Evolutionary conservation across 2,888 invertebrate genomes (phyloP), one percentile per base, ranked within the genome.

Genomic region (Mesorhabditis belari): DNA sequence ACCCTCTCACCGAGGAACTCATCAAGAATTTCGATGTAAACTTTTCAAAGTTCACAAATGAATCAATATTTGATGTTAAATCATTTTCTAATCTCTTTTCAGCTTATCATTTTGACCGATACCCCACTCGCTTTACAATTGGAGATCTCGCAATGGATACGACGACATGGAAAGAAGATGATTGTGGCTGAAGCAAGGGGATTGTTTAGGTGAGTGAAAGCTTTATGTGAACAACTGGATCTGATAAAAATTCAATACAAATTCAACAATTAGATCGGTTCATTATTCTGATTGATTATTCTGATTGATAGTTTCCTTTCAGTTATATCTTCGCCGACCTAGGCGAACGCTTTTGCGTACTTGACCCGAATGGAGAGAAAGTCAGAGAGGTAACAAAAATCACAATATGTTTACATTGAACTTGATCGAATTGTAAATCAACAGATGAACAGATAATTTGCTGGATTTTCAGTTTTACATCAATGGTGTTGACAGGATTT

Each of bases 271-370:
- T n/a, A n/a, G n/a, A n/a, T n/a, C n/a, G n/a, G n/a, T n/a, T n/a
- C n/a, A n/a, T n/a, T n/a, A n/a, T n/a, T n/a, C n/a, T n/a, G n/a
- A n/a, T n/a, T n/a, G n/a, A n/a, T n/a, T n/a, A n/a, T n/a, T n/a
- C n/a, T n/a, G n/a, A n/a, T n/a, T n/a, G n/a, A n/a, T n/a, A n/a
- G n/a, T n/a, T n/a, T n/a, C n/a, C n/a, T n/a, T 35, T n/a, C 44
- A 91, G 77, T 5, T 76, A 77, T 58, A 88, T 98, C 25, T 98
- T 99, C 84, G 94, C 94, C 83, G 98, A 98, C 84, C 94, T 98
- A 83, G 96, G 98, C 0, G 86, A 88, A 0, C 85, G 88, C 57
- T 96, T 96, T 81, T 88, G 88, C 12, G 89, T 96, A 4, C 86
- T 88, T 59, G 98, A 99, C 83, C 86, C 87, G 17, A 93, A 88